Evolutionary conservation across 64 coral and sea anemone species (phyloP).

Genomic region (Orbicella faveolata): DNA sequence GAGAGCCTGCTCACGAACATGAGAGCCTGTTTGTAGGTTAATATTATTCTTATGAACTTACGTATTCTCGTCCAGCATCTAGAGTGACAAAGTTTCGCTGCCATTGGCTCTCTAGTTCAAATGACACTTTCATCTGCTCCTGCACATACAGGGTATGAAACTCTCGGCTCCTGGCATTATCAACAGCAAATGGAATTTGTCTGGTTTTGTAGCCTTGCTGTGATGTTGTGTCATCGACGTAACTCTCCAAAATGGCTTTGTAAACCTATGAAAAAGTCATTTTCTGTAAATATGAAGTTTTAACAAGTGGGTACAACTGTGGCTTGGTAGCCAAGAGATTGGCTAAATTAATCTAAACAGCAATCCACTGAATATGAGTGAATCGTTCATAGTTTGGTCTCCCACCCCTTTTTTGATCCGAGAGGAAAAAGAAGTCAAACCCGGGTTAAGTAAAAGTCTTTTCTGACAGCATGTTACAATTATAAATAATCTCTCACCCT

Average conservation of each 20-base stretch:
- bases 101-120: neutral
- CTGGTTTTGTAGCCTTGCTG: neutral
- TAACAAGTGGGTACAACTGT: too few relatives aligned
- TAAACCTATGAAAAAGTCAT: neutral
- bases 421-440: too few relatives aligned
- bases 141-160: neutral
- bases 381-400: too few relatives aligned
- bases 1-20: neutral
- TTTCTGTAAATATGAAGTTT: neutral
- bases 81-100: neutral
- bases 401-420: too few relatives aligned
- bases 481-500: too few relatives aligned
- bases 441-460: too few relatives aligned
- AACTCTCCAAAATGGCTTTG: neutral
- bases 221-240: neutral
- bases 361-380: too few relatives aligned
- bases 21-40: neutral
- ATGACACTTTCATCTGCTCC: neutral
- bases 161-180: neutral
- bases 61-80: neutral
- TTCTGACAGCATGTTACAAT: too few relatives aligned
- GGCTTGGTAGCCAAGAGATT: too few relatives aligned
- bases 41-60: neutral
- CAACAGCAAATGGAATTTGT: neutral
- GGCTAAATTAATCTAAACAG: too few relatives aligned